Percentiles rank a stretch among this genome's conserved stretches.
These are phyloP conservation scores for Apogon talboti DNA, from an alignment of 2,797 vertebrate species.

Conservation along the genomic window DNA sequence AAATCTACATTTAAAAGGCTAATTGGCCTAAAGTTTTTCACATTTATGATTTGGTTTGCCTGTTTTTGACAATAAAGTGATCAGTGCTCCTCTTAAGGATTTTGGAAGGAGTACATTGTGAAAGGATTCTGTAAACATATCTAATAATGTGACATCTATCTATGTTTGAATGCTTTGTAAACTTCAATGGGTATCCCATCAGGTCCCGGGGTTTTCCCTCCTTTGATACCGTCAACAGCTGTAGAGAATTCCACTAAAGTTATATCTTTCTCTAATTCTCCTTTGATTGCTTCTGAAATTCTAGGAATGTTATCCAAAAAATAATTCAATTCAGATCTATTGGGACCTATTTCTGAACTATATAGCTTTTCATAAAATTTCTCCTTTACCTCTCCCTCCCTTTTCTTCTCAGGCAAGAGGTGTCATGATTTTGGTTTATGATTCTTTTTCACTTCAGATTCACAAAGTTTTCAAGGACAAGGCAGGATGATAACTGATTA, in stretches of 20 bases:
- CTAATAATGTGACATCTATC: background rate
- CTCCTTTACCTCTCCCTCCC: no score
- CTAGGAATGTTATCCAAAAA: background rate
- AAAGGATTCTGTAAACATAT: no score
- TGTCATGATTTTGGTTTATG: no score
- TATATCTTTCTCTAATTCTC: background rate
- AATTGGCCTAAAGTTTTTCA: conserved; percentile 6
- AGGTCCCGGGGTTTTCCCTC: background rate
- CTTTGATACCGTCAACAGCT: conserved; percentile 3
- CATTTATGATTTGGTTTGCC: conserved; percentile 1
- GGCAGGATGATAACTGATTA: no score
- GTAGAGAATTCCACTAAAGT: background rate
- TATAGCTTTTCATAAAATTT: background rate
- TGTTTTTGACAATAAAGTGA: conserved; percentile 1
- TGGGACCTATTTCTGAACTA: background rate
- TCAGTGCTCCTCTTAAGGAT: background rate
- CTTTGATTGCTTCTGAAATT: conserved; percentile 2
- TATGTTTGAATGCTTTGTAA: conserved; percentile 9
- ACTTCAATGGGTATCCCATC: background rate
- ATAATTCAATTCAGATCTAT: background rate
- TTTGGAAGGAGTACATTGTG: no score
- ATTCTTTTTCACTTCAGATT: no score
- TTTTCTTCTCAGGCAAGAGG: no score
- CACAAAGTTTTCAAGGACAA: no score
- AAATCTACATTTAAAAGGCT: conserved; percentile 9